A percentile compares a stretch with the other conserved stretches of the same genome.
Conservation (phyloP, 2,113 vertebrate genomes). For the Cettia cetti region DNA sequence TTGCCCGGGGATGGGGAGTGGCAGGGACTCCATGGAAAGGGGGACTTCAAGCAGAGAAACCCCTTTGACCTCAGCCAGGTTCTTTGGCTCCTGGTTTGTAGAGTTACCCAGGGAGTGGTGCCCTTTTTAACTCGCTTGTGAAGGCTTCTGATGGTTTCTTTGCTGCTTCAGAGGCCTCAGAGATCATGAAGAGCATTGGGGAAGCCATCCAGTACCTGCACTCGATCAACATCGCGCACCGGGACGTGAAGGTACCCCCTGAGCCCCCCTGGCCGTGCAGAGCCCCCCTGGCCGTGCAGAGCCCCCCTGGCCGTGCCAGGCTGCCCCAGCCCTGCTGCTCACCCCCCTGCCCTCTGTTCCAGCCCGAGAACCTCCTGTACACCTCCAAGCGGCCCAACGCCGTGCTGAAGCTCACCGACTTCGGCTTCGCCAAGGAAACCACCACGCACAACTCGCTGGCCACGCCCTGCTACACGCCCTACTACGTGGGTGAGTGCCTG, state of each 20-base stretch:
- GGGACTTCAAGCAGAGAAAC: rapidly evolving
- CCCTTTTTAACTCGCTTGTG: background rate
- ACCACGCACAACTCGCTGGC: conserved; percentile 94
- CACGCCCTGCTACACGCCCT: conserved; percentile 96
- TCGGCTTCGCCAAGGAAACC: conserved; percentile 98
- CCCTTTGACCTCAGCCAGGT: background rate
- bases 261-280: rapidly evolving
- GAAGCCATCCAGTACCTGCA: conserved; percentile 94
- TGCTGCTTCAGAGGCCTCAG: conserved; percentile 84
- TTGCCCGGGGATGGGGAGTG: background rate
- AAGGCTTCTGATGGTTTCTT: background rate
- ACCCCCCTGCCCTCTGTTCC: background rate
- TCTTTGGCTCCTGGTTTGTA: background rate
- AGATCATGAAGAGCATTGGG: conserved; percentile 97
- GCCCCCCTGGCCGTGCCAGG: background rate
- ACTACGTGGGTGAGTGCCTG: conserved; percentile 91
- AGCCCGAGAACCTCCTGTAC: conserved; percentile 97
- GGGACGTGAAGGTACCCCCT: conserved; percentile 91
- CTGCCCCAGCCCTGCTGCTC: too few relatives aligned
- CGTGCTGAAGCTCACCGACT: conserved; percentile 95
- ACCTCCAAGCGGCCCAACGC: conserved; percentile 87
- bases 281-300: background rate
- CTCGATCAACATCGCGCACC: conserved; percentile 93
- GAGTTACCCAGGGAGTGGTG: background rate
- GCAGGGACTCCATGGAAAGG: too few relatives aligned